A percentile compares a stretch with the other conserved stretches of the same genome.
phyloP scores from a whole-genome alignment of 2,113 vertebrate species.

The Mastomys coucha region DNA sequence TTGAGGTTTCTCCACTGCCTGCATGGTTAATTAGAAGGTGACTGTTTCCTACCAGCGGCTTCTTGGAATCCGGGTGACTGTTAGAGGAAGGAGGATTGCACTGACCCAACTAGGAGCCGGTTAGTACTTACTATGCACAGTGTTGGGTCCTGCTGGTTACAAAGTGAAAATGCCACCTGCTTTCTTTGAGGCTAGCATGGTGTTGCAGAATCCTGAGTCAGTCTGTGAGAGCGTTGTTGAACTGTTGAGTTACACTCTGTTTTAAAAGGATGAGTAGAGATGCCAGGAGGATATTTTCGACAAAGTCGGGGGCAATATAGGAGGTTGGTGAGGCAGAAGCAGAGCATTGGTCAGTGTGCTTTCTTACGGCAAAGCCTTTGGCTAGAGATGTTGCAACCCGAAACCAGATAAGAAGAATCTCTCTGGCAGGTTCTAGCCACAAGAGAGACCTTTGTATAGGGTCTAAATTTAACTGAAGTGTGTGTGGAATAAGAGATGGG shows the following conservation, averaged over 20 bases:
- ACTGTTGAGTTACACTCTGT: neutral
- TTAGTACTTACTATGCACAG: neutral
- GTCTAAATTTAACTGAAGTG: neutral
- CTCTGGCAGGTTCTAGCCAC: neutral
- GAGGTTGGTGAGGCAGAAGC: neutral
- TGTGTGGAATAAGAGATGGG: neutral
- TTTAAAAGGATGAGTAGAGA: neutral
- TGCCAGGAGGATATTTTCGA: neutral
- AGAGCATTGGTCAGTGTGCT: neutral
- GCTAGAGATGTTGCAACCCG: neutral
- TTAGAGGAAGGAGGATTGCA: neutral
- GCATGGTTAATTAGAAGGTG: neutral
- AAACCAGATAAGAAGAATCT: neutral
- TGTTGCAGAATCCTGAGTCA: neutral
- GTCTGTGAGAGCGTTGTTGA: neutral
- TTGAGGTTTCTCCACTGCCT: neutral
- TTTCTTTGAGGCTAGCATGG: neutral
- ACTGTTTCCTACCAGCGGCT: neutral
- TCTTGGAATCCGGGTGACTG: neutral
- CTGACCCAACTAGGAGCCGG: neutral
- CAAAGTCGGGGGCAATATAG: accelerated
- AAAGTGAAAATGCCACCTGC: neutral
- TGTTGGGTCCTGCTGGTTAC: neutral
- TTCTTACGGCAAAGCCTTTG: neutral
- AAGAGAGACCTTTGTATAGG: neutral